Evolutionary conservation across 1,140 invertebrate species (phyloP).

Genomic region (Panagrolaimus sp.): DNA sequence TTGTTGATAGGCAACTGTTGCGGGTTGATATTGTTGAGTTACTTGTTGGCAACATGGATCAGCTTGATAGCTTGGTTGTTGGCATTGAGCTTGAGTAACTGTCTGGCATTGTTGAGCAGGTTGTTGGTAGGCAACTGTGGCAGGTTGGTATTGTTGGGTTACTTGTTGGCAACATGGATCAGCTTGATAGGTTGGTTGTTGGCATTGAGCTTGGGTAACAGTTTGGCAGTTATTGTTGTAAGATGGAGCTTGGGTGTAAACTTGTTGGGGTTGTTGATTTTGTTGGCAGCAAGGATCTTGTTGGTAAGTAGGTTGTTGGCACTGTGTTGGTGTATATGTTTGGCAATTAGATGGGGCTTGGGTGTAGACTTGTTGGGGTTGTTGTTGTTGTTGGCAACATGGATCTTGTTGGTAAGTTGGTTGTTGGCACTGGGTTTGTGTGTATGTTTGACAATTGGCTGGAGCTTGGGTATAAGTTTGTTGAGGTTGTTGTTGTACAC

Average conservation of each 20-base stretch:
- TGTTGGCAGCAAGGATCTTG: slow-evolving; percentile 8
- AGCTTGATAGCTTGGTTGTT: not conserved
- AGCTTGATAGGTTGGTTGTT: slow-evolving; percentile 8
- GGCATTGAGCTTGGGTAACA: not conserved
- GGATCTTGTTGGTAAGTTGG: slow-evolving; percentile 2
- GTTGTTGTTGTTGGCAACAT: slow-evolving; percentile 12
- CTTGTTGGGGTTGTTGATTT: not conserved
- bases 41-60: slow-evolving; percentile 7
- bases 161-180: slow-evolving; percentile 1
- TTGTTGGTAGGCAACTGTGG: not conserved
- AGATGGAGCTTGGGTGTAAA: not conserved
- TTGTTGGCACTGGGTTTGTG: not conserved
- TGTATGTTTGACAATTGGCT: not conserved
- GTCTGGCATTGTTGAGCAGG: slow-evolving; percentile 7
- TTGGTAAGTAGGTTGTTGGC: not conserved
- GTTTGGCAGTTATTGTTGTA: slow-evolving; percentile 14
- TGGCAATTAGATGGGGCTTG: slow-evolving; percentile 1
- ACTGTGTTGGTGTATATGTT: not conserved
- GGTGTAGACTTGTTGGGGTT: slow-evolving; percentile 13
- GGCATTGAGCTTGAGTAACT: slow-evolving; percentile 1
- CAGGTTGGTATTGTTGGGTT: not conserved
- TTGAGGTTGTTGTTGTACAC: not conserved
- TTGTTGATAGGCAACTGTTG: not conserved
- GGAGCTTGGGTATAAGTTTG: not conserved
- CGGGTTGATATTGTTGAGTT: too few relatives aligned